Evolutionary conservation across 2,888 invertebrate genomes (phyloP), one percentile per base, ranked within the genome.

Genomic region (Thymelicus acteon): DNA sequence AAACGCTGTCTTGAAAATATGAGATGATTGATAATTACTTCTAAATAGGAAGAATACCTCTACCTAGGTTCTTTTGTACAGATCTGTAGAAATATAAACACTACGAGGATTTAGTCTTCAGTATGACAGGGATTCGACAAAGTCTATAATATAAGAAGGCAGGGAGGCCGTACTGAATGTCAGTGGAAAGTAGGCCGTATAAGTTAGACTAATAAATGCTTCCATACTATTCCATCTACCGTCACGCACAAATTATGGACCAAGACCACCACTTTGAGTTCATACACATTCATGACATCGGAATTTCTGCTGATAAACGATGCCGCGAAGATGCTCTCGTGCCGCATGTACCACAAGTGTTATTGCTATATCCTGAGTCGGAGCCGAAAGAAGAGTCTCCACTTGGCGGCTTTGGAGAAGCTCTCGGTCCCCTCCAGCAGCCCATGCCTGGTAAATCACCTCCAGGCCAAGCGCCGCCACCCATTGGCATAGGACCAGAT

Each of bases 321-420:
- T 93, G 93, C 73, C 92, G 86, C 12, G 94, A 95, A 4, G 95
- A 94, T 5, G 95, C 95, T 66, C 95, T 89, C 1, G 95, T 95
- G 12, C 96, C 96, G 58, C 80, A 81, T 0, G 96, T 96, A 1
- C 96, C 96, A 74, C 96, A 96, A 6, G 96, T 96, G 81, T 96
- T 96, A 87, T 97, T 97, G 86, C 97, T 97, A 88, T 97, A 97
- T 10, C 97, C 97, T 60, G 97, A 97, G 88, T 97, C 97, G 8
- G 97, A 97, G 44, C 97, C 97, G 77, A 97, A 96, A 6, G 97
- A 97, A 6, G 97, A 97, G 80, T 96, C 96, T 76, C 96, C 95
- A 74, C 95, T 95, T 67, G 96, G 96, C 54, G 95, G 95, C 80
- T 95, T 95, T 2, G 95, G 95, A 49, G 94, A 92, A 1, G 90